phyloP scores from a whole-genome alignment of 2,113 vertebrate species.

The Poecile atricapillus region DNA sequence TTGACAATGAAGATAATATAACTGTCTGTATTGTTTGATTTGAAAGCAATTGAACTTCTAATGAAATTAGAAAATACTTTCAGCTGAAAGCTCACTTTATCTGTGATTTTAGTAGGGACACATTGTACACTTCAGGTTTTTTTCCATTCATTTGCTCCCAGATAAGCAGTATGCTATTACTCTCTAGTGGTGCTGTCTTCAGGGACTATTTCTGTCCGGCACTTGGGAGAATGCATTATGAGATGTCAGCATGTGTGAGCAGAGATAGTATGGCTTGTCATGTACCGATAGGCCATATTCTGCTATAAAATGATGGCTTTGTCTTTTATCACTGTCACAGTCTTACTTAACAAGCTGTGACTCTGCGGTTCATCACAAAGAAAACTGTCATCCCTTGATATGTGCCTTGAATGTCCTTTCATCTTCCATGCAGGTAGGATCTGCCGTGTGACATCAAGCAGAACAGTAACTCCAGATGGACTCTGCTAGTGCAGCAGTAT shows the following conservation, averaged over 20 bases:
- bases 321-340: slow-evolving; percentile 80
- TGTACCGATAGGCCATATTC: slow-evolving; percentile 78
- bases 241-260: slow-evolving; percentile 79
- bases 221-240: slow-evolving; percentile 79
- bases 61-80: slow-evolving; percentile 29
- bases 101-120: slow-evolving; percentile 54
- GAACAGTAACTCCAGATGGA: slow-evolving; percentile 65
- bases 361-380: slow-evolving; percentile 82
- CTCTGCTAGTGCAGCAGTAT: not conserved
- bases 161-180: slow-evolving; percentile 78
- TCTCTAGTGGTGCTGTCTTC: slow-evolving; percentile 73
- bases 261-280: slow-evolving; percentile 82
- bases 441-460: slow-evolving; percentile 69
- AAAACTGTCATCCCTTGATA: slow-evolving; percentile 74
- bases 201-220: slow-evolving; percentile 75
- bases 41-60: not conserved
- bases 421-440: slow-evolving; percentile 63
- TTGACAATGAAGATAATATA: not conserved
- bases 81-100: slow-evolving; percentile 47
- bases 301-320: slow-evolving; percentile 71
- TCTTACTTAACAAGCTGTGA: slow-evolving; percentile 76
- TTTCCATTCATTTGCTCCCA: slow-evolving; percentile 75
- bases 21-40: not conserved
- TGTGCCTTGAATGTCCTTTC: slow-evolving; percentile 70
- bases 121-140: slow-evolving; percentile 62